Percentiles rank a stretch among this genome's conserved stretches.
Conservation (phyloP, 2,888 invertebrate genomes). For the Ypsolopha sequella region DNA sequence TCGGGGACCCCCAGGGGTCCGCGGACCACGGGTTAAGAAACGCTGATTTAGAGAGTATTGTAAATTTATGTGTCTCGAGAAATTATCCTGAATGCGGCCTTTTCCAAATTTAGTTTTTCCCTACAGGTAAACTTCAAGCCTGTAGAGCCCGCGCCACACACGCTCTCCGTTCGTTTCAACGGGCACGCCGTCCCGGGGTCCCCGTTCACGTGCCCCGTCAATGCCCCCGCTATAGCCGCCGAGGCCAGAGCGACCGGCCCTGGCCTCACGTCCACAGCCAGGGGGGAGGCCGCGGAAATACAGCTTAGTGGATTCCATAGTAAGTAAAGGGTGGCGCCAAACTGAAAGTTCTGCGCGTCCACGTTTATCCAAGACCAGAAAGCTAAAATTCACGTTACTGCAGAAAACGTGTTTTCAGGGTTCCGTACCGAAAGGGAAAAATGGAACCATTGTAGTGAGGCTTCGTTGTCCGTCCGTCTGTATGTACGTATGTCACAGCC, state of each 20-base stretch:
- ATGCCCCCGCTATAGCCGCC: slow-evolving; percentile 51
- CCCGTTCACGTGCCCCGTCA: slow-evolving; percentile 92
- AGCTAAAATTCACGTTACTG: too few relatives aligned
- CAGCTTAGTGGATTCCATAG: slow-evolving; percentile 57
- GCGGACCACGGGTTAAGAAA: too few relatives aligned
- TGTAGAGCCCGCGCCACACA: slow-evolving; percentile 92
- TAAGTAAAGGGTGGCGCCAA: slow-evolving; percentile 20
- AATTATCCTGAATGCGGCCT: background rate
- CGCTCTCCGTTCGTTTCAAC: slow-evolving; percentile 88
- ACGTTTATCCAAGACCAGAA: too few relatives aligned
- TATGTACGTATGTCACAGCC: too few relatives aligned
- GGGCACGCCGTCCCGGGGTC: slow-evolving; percentile 87
- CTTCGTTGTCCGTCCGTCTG: too few relatives aligned
- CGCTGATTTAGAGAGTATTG: too few relatives aligned
- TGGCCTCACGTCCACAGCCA: slow-evolving; percentile 45
- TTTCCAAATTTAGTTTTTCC: background rate
- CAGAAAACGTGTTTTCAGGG: too few relatives aligned
- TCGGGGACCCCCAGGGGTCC: too few relatives aligned
- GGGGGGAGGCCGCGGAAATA: slow-evolving; percentile 53
- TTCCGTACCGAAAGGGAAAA: too few relatives aligned
- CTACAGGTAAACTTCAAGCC: slow-evolving; percentile 92
- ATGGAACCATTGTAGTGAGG: too few relatives aligned
- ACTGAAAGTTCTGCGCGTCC: too few relatives aligned
- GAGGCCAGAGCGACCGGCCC: slow-evolving; percentile 56
- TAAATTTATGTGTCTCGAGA: too few relatives aligned